Evolutionary conservation across 2,113 vertebrate species (phyloP), one percentile per base, ranked within the genome.

Genomic region (Sturnira hondurensis): DNA sequence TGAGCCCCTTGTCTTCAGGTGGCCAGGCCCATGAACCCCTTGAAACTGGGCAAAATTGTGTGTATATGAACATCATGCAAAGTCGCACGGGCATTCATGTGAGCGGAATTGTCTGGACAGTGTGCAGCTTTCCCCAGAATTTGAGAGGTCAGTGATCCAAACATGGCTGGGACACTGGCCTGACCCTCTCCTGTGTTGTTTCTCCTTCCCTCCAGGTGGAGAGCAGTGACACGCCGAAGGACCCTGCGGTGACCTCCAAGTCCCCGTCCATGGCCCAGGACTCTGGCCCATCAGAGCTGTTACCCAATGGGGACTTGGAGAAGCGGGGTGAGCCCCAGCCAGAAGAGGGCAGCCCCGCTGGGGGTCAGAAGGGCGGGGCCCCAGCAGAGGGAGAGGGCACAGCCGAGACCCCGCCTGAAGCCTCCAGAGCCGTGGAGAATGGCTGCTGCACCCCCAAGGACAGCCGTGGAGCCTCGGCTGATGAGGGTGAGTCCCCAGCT

Each of bases 291-390:
- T 97, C 98, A 80, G 98, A 98, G 82, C 98, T 98, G 85, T 97
- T 99, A 98, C 99, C 99, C 98, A 99, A 99, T 24, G 99, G 99
- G 86, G 99, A 99, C 97, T 98, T 98, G 98, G 99, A 99, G 93
- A 98, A 97, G 93, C 98, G 98, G 81, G 89, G 93, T 33, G 97
- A 97, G 24, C 96, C 95, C 36, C 98, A 98, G 87, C 97, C 97
- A 0, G 99, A 99, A 97, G 99, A 99, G 63, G 98, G 99, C 17
- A 93, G 98, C 19, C 76, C 91, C 0, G 97, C 98, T 19, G 95
- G 92, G 83, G 96, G 95, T 47, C 98, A 98, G 88, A 98, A 98
- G 95, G 98, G 98, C 15, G 90, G 98, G 82, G 97, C 97, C 73
- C 97, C 97, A 2, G 98, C 98, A 22, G 98, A 99, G 95, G 98